These are phyloP conservation scores for Myotis brandtii DNA, from an alignment of 2,113 vertebrate species.

Conservation along the genomic window DNA sequence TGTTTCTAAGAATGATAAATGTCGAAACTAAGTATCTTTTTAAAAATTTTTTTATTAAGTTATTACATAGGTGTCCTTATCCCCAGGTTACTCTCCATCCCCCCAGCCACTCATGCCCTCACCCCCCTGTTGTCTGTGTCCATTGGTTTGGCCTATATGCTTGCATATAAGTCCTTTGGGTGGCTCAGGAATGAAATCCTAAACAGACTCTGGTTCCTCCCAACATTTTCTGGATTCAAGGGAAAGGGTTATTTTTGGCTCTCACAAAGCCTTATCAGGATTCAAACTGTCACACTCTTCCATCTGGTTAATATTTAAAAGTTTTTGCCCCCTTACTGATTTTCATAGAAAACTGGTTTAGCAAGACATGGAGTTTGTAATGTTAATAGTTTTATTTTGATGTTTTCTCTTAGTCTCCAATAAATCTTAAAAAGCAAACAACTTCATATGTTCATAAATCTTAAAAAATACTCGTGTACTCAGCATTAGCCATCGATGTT, in stretches of 20 bases:
- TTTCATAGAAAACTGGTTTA: not conserved
- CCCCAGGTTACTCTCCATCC: too few relatives aligned
- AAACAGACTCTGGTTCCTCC: not conserved
- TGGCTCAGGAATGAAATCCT: not conserved
- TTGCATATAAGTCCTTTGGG: too few relatives aligned
- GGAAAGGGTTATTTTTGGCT: not conserved
- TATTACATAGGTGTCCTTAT: too few relatives aligned
- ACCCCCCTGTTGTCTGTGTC: too few relatives aligned
- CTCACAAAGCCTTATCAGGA: not conserved
- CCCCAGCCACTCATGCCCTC: too few relatives aligned
- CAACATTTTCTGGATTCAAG: not conserved
- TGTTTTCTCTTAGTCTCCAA: not conserved
- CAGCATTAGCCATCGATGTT: not conserved
- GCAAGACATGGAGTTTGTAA: not conserved
- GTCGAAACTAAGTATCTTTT: not conserved
- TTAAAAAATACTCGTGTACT: not conserved
- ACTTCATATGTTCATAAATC: not conserved
- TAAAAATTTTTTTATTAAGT: too few relatives aligned
- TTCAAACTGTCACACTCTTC: not conserved
- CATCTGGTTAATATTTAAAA: not conserved
- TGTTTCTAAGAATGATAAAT: not conserved
- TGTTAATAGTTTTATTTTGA: constrained; percentile 12
- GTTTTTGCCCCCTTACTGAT: not conserved
- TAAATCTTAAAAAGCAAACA: not conserved
- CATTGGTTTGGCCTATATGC: too few relatives aligned